Evolutionary conservation across 2,888 invertebrate genomes (phyloP).

Genomic region (Linyphia triangularis): DNA sequence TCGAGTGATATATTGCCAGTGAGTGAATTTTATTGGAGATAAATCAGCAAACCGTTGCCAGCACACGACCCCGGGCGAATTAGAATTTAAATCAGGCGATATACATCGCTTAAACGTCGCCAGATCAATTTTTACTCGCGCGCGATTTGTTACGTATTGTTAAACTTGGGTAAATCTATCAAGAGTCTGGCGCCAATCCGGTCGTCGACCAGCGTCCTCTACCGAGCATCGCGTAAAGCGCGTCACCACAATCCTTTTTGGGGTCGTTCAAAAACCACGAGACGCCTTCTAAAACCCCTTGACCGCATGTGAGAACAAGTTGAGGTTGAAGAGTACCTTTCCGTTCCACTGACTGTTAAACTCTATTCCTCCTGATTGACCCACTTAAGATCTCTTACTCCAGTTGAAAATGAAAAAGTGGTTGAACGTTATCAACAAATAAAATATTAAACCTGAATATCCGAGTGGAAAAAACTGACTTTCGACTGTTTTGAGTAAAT

Average conservation of each 20-base stretch:
- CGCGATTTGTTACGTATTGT: slow-evolving; percentile 72
- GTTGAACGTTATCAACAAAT: too few species aligned
- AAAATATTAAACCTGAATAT: too few species aligned
- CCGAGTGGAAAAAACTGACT: too few species aligned
- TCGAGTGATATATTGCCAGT: slow-evolving; percentile 38
- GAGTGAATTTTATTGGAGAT: slow-evolving; percentile 62
- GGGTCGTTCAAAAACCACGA: background rate
- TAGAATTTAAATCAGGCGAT: slow-evolving; percentile 72
- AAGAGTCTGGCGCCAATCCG: slow-evolving; percentile 56
- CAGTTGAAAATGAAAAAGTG: too few species aligned
- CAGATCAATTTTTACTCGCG: slow-evolving; percentile 68
- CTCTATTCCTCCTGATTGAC: too few species aligned
- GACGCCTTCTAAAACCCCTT: too few species aligned
- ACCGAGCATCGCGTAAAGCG: slow-evolving; percentile 22
- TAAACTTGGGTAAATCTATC: slow-evolving; percentile 71
- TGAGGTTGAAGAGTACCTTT: too few species aligned
- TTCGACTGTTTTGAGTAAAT: too few species aligned
- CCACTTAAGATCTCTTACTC: too few species aligned
- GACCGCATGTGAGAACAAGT: too few species aligned
- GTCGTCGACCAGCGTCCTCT: slow-evolving; percentile 55
- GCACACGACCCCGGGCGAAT: slow-evolving; percentile 47
- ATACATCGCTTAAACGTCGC: slow-evolving; percentile 8
- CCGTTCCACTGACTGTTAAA: too few species aligned
- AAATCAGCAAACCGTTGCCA: slow-evolving; percentile 48
- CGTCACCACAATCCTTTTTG: background rate